phyloP scores from a whole-genome alignment of 2,888 invertebrate species.

The Maniola hyperantus region DNA sequence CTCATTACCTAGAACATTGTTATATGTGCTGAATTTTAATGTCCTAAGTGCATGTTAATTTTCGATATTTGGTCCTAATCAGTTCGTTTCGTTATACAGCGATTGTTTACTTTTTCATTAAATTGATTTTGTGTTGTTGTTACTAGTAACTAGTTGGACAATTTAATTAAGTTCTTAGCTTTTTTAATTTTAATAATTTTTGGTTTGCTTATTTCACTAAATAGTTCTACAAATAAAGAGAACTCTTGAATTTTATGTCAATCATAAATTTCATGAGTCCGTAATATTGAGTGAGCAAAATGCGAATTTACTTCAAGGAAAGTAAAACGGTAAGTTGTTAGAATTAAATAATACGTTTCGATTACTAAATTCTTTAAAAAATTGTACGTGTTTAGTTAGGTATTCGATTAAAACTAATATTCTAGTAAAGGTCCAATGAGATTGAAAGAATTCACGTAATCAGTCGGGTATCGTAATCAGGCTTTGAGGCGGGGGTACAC shows the following conservation, averaged over 20 bases:
- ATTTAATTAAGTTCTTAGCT: not conserved
- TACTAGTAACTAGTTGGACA: not conserved
- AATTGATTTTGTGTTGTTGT: no score
- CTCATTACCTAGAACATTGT: no score
- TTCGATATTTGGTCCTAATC: not conserved
- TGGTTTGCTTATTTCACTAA: not conserved
- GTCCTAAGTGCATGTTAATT: not conserved
- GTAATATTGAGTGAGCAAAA: conserved; percentile 49
- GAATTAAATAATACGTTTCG: not conserved
- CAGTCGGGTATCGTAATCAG: no score
- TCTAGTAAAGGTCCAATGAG: no score
- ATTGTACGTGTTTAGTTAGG: not conserved
- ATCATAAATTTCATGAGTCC: conserved; percentile 70
- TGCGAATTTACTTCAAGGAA: conserved; percentile 78
- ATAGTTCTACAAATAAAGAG: conserved; percentile 24
- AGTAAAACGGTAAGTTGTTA: conserved; percentile 68
- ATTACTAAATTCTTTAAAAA: not conserved
- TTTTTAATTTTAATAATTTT: not conserved
- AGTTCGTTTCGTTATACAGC: not conserved
- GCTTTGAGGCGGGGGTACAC: no score
- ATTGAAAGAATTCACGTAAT: no score
- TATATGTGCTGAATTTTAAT: not conserved
- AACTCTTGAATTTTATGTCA: conserved; percentile 70
- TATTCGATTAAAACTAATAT: no score
- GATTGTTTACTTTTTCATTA: not conserved